These are phyloP conservation scores for Myathropa florea DNA, from an alignment of 2,888 invertebrate genomes.

Conservation along the genomic window DNA sequence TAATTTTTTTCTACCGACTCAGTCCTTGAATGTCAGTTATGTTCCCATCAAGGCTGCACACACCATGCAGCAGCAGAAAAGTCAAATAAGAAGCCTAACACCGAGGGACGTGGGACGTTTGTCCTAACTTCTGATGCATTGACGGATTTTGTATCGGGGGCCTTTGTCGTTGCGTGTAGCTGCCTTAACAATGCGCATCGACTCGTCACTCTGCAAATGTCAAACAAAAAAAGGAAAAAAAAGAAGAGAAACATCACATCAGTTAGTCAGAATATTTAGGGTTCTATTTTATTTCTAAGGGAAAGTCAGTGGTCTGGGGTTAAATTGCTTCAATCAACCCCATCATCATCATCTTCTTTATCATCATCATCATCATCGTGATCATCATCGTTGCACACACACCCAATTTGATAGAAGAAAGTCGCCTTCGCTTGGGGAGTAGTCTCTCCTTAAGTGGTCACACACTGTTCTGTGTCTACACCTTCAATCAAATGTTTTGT, in stretches of 20 bases:
- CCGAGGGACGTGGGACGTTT: too few relatives aligned
- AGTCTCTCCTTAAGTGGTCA: neutral
- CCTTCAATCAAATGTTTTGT: neutral
- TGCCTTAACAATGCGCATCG: neutral
- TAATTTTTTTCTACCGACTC: too few relatives aligned
- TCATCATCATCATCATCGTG: neutral
- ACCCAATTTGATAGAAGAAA: neutral
- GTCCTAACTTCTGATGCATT: too few relatives aligned
- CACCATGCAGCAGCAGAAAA: too few relatives aligned
- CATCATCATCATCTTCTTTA: constrained; percentile 1
- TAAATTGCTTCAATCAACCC: constrained; percentile 29
- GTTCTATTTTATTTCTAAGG: neutral
- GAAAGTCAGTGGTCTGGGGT: constrained; percentile 4
- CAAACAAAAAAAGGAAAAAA: too few relatives aligned
- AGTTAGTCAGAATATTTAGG: neutral
- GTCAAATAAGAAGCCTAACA: too few relatives aligned
- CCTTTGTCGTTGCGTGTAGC: neutral
- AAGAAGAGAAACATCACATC: neutral
- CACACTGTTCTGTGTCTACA: neutral
- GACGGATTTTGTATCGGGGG: neutral
- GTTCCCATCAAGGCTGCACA: too few relatives aligned
- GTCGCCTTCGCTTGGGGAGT: neutral
- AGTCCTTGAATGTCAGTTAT: too few relatives aligned
- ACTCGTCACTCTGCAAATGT: neutral
- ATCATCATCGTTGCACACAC: neutral